These are phyloP conservation scores for Smithornis capensis DNA, from an alignment of 2,113 vertebrate species.

Conservation along the genomic window DNA sequence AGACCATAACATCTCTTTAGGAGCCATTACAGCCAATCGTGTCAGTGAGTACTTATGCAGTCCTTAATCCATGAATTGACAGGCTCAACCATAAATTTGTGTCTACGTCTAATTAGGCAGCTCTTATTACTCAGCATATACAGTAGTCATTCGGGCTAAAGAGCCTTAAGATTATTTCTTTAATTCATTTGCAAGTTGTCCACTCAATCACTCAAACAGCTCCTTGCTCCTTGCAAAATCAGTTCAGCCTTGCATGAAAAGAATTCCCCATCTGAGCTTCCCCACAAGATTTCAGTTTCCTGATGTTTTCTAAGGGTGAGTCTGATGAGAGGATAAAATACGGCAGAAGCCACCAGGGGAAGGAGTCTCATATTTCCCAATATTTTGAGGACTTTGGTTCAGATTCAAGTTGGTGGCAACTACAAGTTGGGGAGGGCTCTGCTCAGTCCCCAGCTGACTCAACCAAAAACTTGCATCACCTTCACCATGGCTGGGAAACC, in stretches of 20 bases:
- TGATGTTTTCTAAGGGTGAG: neutral
- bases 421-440: neutral
- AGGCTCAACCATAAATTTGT: slow-evolving; percentile 50
- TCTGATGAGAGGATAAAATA: neutral
- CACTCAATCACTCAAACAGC: neutral
- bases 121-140: slow-evolving; percentile 19
- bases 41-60: slow-evolving; percentile 23
- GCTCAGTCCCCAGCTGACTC: neutral
- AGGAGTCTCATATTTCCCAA: neutral
- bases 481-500: neutral
- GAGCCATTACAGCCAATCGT: slow-evolving; percentile 32
- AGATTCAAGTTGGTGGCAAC: rapidly evolving
- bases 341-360: neutral
- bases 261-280: neutral
- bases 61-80: slow-evolving; percentile 48
- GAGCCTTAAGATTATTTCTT: neutral
- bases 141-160: neutral
- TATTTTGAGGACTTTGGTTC: neutral
- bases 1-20: slow-evolving; percentile 53
- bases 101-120: slow-evolving; percentile 36
- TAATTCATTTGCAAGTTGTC: neutral
- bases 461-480: neutral
- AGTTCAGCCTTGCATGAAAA: neutral
- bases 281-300: neutral
- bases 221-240: neutral